phyloP scores from a whole-genome alignment of 2,797 vertebrate species.

The Myripristis murdjan region DNA sequence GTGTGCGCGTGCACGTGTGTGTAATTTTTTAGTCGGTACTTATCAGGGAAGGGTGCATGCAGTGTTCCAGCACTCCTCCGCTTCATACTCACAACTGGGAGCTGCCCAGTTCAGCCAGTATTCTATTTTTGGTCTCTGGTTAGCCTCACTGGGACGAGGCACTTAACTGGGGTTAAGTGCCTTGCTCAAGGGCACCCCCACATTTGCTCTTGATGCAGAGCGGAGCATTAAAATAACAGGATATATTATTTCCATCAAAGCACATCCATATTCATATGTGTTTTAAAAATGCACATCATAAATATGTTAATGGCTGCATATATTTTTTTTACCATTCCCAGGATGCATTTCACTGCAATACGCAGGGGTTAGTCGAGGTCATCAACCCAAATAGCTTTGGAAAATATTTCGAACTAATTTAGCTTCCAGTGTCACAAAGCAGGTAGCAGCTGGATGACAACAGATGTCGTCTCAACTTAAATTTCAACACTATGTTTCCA shows the following conservation, averaged over 20 bases:
- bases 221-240: neutral
- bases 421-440: neutral
- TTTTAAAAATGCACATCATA: neutral
- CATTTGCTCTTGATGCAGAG: neutral
- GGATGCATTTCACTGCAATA: neutral
- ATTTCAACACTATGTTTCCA: neutral
- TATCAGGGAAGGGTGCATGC: neutral
- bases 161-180: neutral
- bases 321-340: neutral
- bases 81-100: neutral
- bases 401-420: neutral
- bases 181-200: neutral
- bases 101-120: neutral
- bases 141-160: neutral
- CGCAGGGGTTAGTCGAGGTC: neutral
- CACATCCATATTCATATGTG: neutral
- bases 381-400: neutral
- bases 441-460: neutral
- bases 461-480: neutral
- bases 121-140: neutral
- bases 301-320: neutral
- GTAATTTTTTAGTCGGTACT: conserved; percentile 1
- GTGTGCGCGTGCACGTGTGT: neutral
- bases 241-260: neutral
- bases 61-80: neutral